Evolutionary conservation across 2,888 invertebrate genomes (phyloP), one percentile per base, ranked within the genome.

Genomic region (Rugalucina vietnamica): DNA sequence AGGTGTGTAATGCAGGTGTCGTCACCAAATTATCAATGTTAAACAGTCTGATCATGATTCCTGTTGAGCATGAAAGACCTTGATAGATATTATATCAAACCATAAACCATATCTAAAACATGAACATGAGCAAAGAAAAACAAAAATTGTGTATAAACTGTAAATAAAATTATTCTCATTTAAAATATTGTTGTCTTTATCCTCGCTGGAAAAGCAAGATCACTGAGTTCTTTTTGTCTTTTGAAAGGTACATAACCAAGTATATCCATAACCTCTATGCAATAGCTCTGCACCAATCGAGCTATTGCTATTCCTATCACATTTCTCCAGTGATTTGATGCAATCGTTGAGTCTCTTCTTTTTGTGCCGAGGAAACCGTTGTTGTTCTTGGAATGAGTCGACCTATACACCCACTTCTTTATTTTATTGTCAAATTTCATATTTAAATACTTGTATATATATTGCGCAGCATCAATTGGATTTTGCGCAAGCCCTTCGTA

Each of bases 401-500:
- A 74, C 24, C 5, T 32, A 34, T 70, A 54, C 10, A 80, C 37
- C 75, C 70, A 75, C 0, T 49, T 39, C 14, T 24, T 32, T 0
- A 69, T 32, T 27, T 27, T 5, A 0, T 54, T 24, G 8, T 50
- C 69, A n/a, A 73, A 37, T 0, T 65, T 49, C 49, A 74, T 49
- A 32, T 37, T 43, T 5, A 80, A 32, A 50, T 75, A 80, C 14
- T 43, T 50, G 49, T 75, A 75, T 4, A 80, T n/a, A 75, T 34
- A 69, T 24, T 80, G 43, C 3, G 74, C 75, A 3, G 69, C 69
- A 21, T 75, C 80, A 3, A 70, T 1, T 4, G 80, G 75, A n/a
- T 27, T 49, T 49, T 65, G 50, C 0, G 80, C 80, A 18, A 80
- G 32, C 2, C 36, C 65, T 50, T 80, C 80, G 36, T 80, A 80